Evolutionary conservation across 1,140 invertebrate species (phyloP), one percentile per base, ranked within the genome.

Genomic region (Apolygus lucorum): DNA sequence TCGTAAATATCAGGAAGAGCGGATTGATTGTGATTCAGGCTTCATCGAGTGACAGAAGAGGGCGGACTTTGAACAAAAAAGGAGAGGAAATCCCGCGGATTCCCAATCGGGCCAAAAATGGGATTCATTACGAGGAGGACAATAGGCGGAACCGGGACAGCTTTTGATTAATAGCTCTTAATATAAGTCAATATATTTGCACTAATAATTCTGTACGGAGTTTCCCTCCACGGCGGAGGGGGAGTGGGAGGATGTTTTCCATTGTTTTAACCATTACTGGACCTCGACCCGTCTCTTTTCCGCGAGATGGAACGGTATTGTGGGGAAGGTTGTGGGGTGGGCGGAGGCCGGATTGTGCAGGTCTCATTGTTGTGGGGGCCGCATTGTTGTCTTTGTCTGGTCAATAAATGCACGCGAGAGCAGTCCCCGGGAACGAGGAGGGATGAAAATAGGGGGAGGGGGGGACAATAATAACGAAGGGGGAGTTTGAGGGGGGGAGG

Each of bases 131-230:
- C n/a, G n/a, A n/a, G n/a, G n/a, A n/a, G 34, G 34, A 49, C 34
- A 49, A 49, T 49, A 49, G 34, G 34, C 8, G 17, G 34, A 17
- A 11, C 17, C 8, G 34, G 34, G 34, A 49, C 8, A 49, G 62
- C 21, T 13, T 42, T 54, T 70, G 69, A 71, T 68, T 71, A 67
- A 71, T 68, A 63, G 65, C 70, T 52, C 70, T 71, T 71, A 67
- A 71, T 71, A 67, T 71, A 67, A 71, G 70, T 68, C 70, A 71
- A 71, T 71, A 67, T 67, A 71, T 71, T 71, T 71, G 66, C 70
- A 71, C 66, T 71, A 71, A 71, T 71, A 71, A 71, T 59, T 71
- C 70, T 62, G 64, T 68, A 67, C 52, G 27, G 42, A 27, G 2
- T 28, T 13, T 28, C 17, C 28, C 21, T n/a, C n/a, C n/a, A n/a